phyloP scores from a whole-genome alignment of 2,888 invertebrate species.

The Diarsia mendica region DNA sequence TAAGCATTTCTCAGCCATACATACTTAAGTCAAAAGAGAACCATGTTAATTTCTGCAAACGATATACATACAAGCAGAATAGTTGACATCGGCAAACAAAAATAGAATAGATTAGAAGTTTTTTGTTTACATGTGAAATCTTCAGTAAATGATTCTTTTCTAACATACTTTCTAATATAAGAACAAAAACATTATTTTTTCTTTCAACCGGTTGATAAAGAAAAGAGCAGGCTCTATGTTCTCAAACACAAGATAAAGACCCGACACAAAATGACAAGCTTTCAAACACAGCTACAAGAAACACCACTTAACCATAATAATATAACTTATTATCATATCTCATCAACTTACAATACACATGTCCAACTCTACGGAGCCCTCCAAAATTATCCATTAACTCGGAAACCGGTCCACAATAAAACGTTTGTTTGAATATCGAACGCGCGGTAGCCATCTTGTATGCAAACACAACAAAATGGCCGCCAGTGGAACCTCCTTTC shows the following conservation, averaged over 20 bases:
- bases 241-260: constrained; percentile 27
- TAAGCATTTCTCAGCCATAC: neutral
- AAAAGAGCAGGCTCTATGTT: neutral
- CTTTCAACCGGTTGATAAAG: neutral
- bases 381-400: constrained; percentile 33
- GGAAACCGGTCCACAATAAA: constrained; percentile 69
- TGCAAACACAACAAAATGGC: constrained; percentile 76
- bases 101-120: no score
- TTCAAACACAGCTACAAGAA: constrained; percentile 32
- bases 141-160: neutral
- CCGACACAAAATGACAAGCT: constrained; percentile 24
- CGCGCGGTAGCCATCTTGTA: constrained; percentile 78
- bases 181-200: neutral
- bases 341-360: constrained; percentile 37
- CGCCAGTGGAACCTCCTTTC: constrained; percentile 69
- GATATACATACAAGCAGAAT: neutral
- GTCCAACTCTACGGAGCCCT: constrained; percentile 55
- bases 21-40: neutral
- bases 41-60: neutral
- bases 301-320: constrained; percentile 37
- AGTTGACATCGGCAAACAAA: no score
- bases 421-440: constrained; percentile 73
- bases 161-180: neutral
- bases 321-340: constrained; percentile 47
- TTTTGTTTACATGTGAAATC: neutral